Percentiles rank a stretch among this genome's conserved stretches.
phyloP scores from a whole-genome alignment of 1,140 invertebrate species.

The Sarcophaga bullata region DNA sequence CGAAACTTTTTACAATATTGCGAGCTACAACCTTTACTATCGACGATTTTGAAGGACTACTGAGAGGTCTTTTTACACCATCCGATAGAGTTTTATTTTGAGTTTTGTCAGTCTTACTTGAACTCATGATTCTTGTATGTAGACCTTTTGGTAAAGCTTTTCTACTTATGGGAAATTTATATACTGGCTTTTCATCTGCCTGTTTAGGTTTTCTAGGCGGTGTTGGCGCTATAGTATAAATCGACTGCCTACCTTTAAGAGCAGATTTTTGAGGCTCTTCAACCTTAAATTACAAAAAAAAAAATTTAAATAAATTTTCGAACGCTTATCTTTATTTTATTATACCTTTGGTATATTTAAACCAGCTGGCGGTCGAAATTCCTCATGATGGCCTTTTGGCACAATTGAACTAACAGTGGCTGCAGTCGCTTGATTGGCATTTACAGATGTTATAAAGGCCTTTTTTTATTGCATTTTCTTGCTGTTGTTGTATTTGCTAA shows the following conservation, averaged over 20 bases:
- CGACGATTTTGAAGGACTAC: no score
- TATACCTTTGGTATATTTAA: conserved; percentile 15
- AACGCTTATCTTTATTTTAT: not conserved
- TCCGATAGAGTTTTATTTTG: no score
- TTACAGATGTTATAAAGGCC: not conserved
- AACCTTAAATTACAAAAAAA: not conserved
- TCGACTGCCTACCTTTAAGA: conserved; percentile 35
- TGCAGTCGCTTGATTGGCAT: not conserved
- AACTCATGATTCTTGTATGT: not conserved
- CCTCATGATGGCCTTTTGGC: conserved; percentile 39
- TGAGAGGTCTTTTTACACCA: no score
- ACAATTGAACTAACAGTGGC: conserved; percentile 33
- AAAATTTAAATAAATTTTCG: not conserved
- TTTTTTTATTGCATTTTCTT: not conserved
- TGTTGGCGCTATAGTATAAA: conserved; percentile 42
- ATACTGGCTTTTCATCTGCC: not conserved
- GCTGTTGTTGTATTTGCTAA: not conserved
- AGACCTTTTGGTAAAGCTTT: conserved; percentile 5
- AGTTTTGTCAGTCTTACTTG: conserved; percentile 5
- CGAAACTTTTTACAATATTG: not conserved
- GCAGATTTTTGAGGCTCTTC: not conserved
- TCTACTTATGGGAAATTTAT: not conserved
- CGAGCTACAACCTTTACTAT: no score
- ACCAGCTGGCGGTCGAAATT: conserved; percentile 37
- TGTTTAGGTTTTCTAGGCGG: conserved; percentile 37